Evolutionary conservation across 1,140 invertebrate genomes (phyloP).

Genomic region (Mizuhopecten yessoensis): DNA sequence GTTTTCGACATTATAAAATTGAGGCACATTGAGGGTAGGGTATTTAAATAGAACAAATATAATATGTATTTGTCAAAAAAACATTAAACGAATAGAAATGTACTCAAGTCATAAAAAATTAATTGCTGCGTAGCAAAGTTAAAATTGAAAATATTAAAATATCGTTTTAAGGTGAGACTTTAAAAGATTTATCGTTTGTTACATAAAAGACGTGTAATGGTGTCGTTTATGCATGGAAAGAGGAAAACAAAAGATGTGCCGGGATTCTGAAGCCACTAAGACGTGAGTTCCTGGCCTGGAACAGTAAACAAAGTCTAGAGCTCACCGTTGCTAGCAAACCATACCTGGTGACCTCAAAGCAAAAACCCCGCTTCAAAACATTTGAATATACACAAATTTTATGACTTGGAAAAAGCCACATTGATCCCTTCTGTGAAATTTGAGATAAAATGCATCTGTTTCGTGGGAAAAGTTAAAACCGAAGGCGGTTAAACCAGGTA

Average conservation of each 20-base stretch:
- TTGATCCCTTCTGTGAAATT: slow-evolving; percentile 34
- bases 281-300: not conserved
- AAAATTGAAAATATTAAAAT: slow-evolving; percentile 35
- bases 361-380: slow-evolving; percentile 27
- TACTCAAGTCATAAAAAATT: slow-evolving; percentile 6
- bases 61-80: not conserved
- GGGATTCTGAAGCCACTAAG: not conserved
- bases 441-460: slow-evolving; percentile 39
- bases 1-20: not conserved
- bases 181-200: not conserved
- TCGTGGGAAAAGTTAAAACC: slow-evolving; percentile 38
- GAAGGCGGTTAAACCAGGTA: slow-evolving; percentile 7
- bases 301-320: slow-evolving; percentile 24
- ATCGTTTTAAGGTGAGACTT: slow-evolving; percentile 35
- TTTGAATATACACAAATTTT: slow-evolving; percentile 40
- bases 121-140: not conserved
- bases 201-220: not conserved
- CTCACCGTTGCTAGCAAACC: not conserved
- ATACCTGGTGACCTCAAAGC: slow-evolving; percentile 23
- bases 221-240: slow-evolving; percentile 19
- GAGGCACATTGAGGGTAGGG: not conserved
- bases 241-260: not conserved
- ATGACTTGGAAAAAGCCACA: slow-evolving; percentile 38
- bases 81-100: slow-evolving; percentile 34
- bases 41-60: not conserved